Base-by-base conservation (phyloP, 2,797 vertebrate species). In the Oceanodroma leucorhoa region DNA sequence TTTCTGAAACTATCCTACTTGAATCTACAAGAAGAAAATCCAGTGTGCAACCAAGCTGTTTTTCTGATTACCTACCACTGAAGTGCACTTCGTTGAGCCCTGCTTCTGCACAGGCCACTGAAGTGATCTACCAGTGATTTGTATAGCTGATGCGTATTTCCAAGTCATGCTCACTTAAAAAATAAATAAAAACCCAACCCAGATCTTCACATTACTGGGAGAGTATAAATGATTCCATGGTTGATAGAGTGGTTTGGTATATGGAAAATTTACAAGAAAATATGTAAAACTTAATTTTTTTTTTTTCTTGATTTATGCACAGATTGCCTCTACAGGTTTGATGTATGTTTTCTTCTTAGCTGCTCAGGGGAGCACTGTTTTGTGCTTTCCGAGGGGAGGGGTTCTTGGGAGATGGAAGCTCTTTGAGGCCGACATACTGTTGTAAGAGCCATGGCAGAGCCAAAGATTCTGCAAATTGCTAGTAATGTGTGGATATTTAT, bases 241-340 rank as follows among this genome's bases (percentile, higher is more conserved):
- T 43, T 67, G 22, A 57, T 29, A 38, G 38, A 70, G 5, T 61
- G 34, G 15, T 40, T 58, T 81, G 76, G 4, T 67, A 27, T 67
- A 78, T 36, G 32, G 15, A 50, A 57, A 72, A 78, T 54, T 15
- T 40, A 21, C 7, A 46, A 23, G 43, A 60, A 60, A 45, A 79
- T 13, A 50, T 0, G 0, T 36, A 16, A 5, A 32, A 26, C 18
- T 14, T 17, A 43, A 18, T 43, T 43, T 30, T 38, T 45, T 20
- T n/a, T 45, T 41, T 75, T 20, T 5, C 24, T 58, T 38, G n/a
- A 29, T 89, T 64, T 14, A 12, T 38, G 53, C 3, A 9, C 6
- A 5, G n/a, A 3, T 24, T 53, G 14, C 6, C 21, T 71, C 4
- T 61, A 4, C 5, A 2, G 36, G 6, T 58, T 72, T 2, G 1